These are phyloP conservation scores for Petroica traversi DNA, from an alignment of 2,113 vertebrate genomes.

Conservation along the genomic window DNA sequence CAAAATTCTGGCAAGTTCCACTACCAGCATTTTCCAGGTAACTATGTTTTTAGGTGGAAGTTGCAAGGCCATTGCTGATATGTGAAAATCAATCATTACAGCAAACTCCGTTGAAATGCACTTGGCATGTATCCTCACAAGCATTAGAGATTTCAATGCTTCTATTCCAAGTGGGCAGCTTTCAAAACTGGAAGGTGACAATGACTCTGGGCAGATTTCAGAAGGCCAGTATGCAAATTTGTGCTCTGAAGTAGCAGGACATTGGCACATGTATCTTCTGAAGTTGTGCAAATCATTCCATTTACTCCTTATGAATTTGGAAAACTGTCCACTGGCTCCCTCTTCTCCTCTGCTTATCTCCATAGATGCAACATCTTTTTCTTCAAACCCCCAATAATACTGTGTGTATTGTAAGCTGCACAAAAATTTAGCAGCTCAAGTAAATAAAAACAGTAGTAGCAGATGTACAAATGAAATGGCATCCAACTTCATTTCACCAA, in stretches of 20 bases:
- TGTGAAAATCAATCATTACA: neutral
- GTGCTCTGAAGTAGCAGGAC: neutral
- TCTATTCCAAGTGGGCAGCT: neutral
- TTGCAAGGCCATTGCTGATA: neutral
- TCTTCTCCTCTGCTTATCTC: neutral
- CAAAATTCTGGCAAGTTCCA: neutral
- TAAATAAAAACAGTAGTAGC: conserved; percentile 43
- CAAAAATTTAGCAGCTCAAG: conserved; percentile 5
- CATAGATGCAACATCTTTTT: neutral
- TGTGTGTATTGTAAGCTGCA: neutral
- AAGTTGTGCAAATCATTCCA: neutral
- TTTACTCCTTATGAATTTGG: neutral
- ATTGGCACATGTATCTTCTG: neutral
- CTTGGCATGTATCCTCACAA: neutral
- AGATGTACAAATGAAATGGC: conserved; percentile 7
- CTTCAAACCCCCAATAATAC: neutral
- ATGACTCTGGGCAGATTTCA: neutral
- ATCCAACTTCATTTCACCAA: neutral
- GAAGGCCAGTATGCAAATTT: neutral
- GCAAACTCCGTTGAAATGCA: neutral
- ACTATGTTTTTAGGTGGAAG: neutral
- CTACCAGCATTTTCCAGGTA: neutral
- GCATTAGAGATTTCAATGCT: neutral
- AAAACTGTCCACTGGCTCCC: neutral
- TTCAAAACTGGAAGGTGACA: neutral